These are phyloP conservation scores for Pogoniulus pusillus DNA, from an alignment of 2,797 vertebrate genomes.

Conservation along the genomic window DNA sequence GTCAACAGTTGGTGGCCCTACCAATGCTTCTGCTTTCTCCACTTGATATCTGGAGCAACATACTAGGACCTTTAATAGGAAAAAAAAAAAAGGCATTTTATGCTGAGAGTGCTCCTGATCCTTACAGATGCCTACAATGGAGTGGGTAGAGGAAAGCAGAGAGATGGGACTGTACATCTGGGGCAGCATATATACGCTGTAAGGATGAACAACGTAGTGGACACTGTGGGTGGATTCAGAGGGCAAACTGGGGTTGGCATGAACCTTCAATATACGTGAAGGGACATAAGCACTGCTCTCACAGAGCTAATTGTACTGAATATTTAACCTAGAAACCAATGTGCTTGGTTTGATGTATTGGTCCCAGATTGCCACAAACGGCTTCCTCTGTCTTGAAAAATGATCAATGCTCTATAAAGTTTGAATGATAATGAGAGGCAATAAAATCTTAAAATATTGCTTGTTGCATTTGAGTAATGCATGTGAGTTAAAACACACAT, in stretches of 20 bases:
- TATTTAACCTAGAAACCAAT: not conserved
- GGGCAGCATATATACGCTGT: rapidly evolving
- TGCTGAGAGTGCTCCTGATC: not conserved
- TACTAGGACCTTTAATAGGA: not conserved
- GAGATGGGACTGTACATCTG: not conserved
- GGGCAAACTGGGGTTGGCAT: not conserved
- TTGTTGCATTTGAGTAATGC: not conserved
- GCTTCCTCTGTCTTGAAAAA: not conserved
- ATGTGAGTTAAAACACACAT: not conserved
- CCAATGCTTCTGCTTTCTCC: not conserved
- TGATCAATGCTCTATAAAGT: not conserved
- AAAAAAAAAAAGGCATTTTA: not conserved
- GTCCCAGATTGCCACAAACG: rapidly evolving
- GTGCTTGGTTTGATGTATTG: not conserved
- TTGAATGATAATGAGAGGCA: not conserved
- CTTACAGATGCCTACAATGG: not conserved
- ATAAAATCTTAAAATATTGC: conserved; percentile 18
- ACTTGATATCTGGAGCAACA: not conserved
- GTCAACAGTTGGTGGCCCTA: not conserved
- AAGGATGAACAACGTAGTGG: not conserved
- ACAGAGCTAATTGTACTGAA: not conserved
- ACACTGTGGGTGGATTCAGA: not conserved
- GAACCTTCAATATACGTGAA: not conserved
- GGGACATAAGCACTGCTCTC: not conserved
- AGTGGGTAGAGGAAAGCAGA: not conserved